phyloP scores from a whole-genome alignment of 2,113 vertebrate species.

The Pipra filicauda region DNA sequence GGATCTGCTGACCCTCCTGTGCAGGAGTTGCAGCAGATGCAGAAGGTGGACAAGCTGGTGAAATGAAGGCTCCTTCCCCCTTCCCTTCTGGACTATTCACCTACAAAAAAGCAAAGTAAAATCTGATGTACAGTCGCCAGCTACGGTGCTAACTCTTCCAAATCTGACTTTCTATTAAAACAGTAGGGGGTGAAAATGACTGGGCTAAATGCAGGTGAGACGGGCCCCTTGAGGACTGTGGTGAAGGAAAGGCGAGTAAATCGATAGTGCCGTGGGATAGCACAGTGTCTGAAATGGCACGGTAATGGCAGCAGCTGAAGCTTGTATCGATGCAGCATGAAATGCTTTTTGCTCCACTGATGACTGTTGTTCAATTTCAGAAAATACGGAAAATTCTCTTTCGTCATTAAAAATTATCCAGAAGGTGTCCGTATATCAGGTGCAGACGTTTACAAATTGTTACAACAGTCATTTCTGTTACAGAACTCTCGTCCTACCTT shows the following conservation, averaged over 20 bases:
- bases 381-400: not conserved
- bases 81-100: not conserved
- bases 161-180: slow-evolving; percentile 14
- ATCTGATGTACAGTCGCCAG: not conserved
- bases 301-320: slow-evolving; percentile 41
- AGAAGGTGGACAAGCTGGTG: not conserved
- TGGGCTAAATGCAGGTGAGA: slow-evolving; percentile 32
- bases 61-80: not conserved
- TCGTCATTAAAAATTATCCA: not conserved
- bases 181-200: not conserved
- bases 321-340: not conserved
- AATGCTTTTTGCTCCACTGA: slow-evolving; percentile 24
- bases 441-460: not conserved
- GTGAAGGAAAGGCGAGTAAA: not conserved
- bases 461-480: not conserved
- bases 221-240: not conserved
- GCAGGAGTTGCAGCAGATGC: not conserved
- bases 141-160: not conserved
- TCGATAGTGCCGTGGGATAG: slow-evolving; percentile 32
- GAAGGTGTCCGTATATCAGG: not conserved
- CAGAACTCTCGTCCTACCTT: not conserved
- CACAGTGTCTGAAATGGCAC: slow-evolving; percentile 1
- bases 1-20: not conserved
- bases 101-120: not conserved
- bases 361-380: not conserved